A percentile compares a stretch with the other conserved stretches of the same genome.
Evolutionary conservation across 2,888 invertebrate genomes (phyloP).

Genomic region (Mesochorus sp.): DNA sequence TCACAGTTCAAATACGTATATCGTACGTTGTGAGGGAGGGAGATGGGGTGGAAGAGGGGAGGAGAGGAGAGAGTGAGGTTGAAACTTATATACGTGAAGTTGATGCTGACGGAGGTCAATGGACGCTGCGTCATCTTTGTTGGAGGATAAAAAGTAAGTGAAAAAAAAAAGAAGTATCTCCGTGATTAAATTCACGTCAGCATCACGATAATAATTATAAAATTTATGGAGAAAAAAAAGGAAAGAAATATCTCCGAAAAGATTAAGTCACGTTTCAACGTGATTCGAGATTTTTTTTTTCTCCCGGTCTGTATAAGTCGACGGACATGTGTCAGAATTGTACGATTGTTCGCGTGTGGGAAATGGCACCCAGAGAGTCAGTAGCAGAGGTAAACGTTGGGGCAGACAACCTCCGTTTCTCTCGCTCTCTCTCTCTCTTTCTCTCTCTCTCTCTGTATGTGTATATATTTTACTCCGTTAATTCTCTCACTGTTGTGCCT

Average conservation of each 20-base stretch:
- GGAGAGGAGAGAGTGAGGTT: too few relatives aligned
- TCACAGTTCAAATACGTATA: conserved; percentile 22
- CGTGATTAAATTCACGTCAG: neutral
- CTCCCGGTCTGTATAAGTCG: too few relatives aligned
- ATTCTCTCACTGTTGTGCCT: too few relatives aligned
- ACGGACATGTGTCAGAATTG: conserved; percentile 12
- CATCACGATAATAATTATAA: too few relatives aligned
- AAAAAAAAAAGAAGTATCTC: neutral
- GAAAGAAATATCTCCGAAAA: neutral
- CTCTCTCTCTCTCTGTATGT: neutral
- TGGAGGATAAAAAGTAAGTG: neutral
- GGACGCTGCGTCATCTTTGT: conserved; percentile 18
- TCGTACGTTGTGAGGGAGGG: conserved; percentile 7
- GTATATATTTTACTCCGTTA: too few relatives aligned
- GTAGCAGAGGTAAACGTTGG: conserved; percentile 24
- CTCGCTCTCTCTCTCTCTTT: neutral
- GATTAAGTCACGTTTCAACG: too few relatives aligned
- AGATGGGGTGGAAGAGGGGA: neutral
- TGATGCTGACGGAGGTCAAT: conserved; percentile 16
- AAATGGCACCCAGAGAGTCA: neutral
- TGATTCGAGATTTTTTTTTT: too few relatives aligned
- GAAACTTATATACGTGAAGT: neutral
- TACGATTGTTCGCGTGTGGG: conserved; percentile 4
- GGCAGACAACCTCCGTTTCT: conserved; percentile 12
- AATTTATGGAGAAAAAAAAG: neutral